phyloP scores from a whole-genome alignment of 2,113 vertebrate genomes.

The Perognathus longimembris region DNA sequence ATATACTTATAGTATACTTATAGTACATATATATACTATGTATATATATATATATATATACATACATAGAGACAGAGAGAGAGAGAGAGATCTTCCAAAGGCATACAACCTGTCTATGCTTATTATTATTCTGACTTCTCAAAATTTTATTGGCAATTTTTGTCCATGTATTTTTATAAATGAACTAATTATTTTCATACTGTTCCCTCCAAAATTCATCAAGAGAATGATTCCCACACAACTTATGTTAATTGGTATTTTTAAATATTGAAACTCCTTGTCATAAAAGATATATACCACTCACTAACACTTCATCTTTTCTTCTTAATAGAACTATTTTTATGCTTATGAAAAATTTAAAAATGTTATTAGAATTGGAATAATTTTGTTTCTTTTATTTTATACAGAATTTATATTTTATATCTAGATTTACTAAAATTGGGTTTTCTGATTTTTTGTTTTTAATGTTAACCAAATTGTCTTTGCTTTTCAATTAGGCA shows the following conservation, averaged over 20 bases:
- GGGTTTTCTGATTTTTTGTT: background rate
- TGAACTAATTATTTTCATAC: conserved; percentile 62
- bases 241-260: conserved; percentile 58
- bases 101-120: background rate
- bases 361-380: conserved; percentile 42
- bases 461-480: background rate
- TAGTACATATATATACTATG: background rate
- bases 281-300: conserved; percentile 64
- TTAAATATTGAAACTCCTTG: conserved; percentile 72
- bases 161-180: conserved; percentile 46
- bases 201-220: conserved; percentile 52
- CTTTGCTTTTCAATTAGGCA: background rate
- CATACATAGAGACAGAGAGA: background rate
- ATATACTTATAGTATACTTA: background rate
- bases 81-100: no score
- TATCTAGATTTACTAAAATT: background rate
- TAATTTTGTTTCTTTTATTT: conserved; percentile 33
- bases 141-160: conserved; percentile 11
- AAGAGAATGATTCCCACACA: conserved; percentile 45
- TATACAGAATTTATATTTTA: background rate
- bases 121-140: background rate
- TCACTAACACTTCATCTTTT: conserved; percentile 25
- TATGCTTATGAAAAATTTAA: background rate
- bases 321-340: conserved; percentile 31
- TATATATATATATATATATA: background rate